Evolutionary conservation across 2,797 vertebrate genomes (phyloP), one percentile per base, ranked within the genome.

Genomic region (Microctenopoma steveboyesi): DNA sequence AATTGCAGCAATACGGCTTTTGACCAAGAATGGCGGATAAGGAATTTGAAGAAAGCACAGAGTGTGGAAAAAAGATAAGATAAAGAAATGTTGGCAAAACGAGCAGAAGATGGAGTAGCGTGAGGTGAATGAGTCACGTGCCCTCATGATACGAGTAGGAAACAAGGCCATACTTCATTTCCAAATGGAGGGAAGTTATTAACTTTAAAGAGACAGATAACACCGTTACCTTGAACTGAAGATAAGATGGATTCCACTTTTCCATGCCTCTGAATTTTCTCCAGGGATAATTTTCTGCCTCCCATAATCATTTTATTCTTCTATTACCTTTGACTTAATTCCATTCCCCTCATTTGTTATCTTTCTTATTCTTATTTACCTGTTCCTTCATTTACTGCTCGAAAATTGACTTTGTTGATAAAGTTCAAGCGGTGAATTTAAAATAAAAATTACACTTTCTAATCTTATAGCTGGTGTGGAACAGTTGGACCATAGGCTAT

Each of bases 181-280:
- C 74, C 79, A 76, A 91, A 86, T 76, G 73, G 72, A 88, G 83
- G 80, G 76, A 91, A 86, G 92, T 88, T 87, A 92, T 89, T 92
- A 92, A 90, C 78, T 78, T 83, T 87, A 74, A 81, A 16, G 42
- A 75, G 79, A 69, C 63, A 88, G 92, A 94, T 91, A 92, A 92
- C 80, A 37, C 65, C 0, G 78, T 86, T 85, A 84, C 82, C 82
- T 86, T 91, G 86, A 81, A 88, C 81, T 82, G 83, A 40, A 85
- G 87, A 92, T 89, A 91, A 88, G 76, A 54, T 3, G 64, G 72
- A 81, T 78, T 88, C 75, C 37, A 70, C 78, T 79, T 86, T 62
- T 79, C 39, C 60, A 78, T 52, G 28, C 51, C 70, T 70, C 60
- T 15, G 27, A 59, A 15, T 58, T 78, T 64, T 78, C 69, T 58